A percentile compares a stretch with the other conserved stretches of the same genome.
Conservation (phyloP, 2,888 invertebrate species). For the Drosophila mimetica region DNA sequence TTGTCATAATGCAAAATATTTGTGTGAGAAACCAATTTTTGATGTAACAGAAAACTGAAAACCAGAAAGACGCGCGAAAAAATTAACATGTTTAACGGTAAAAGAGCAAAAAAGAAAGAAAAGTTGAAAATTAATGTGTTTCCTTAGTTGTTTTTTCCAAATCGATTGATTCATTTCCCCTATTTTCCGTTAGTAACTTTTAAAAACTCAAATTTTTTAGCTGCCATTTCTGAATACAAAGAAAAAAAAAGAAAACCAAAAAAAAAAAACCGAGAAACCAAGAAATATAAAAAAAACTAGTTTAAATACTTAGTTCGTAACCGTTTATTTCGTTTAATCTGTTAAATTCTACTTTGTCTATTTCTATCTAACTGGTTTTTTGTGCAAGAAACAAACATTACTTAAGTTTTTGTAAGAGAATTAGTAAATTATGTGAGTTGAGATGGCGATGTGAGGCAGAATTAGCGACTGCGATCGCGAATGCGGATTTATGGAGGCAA, state of each 20-base stretch:
- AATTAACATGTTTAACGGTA: neutral
- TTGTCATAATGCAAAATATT: constrained; percentile 70
- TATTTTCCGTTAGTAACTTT: constrained; percentile 30
- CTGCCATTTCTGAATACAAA: constrained; percentile 55
- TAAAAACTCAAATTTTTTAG: constrained; percentile 57
- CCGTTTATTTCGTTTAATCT: constrained; percentile 38
- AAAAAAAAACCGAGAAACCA: constrained; percentile 22
- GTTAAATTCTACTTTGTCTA: constrained; percentile 15
- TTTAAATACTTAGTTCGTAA: constrained; percentile 59
- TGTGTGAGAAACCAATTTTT: constrained; percentile 66
- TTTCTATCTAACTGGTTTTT: constrained; percentile 20
- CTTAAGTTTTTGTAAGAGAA: constrained; percentile 73
- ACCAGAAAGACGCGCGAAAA: constrained; percentile 13
- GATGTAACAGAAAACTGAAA: constrained; percentile 58
- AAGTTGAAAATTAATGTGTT: constrained; percentile 12
- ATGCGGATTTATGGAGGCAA: constrained; percentile 22
- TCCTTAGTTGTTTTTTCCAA: constrained; percentile 7
- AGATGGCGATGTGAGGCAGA: constrained; percentile 13
- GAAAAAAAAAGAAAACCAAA: constrained; percentile 4
- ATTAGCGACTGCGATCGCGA: constrained; percentile 10
- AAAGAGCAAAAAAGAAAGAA: constrained; percentile 9
- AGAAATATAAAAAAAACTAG: constrained; percentile 28
- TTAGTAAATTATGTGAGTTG: constrained; percentile 68
- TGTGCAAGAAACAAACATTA: constrained; percentile 59
- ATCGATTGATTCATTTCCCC: constrained; percentile 15